Conservation (phyloP, 92 coral and sea anemone species). For the Palythoa grandiflora region DNA sequence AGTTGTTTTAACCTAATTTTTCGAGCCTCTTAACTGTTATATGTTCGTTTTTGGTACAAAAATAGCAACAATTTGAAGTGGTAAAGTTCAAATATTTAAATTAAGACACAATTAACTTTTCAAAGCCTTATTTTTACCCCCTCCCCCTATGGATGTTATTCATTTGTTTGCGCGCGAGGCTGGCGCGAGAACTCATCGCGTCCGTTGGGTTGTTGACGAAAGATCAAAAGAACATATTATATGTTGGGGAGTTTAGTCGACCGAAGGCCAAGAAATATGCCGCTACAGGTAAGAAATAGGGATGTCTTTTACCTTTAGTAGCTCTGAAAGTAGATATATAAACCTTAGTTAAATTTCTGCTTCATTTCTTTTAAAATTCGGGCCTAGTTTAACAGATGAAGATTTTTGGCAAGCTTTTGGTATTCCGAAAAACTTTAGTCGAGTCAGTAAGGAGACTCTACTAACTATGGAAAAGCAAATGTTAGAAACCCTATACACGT, state of each 20-base stretch:
- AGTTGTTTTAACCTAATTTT: neutral
- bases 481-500: too few relatives aligned
- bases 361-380: neutral
- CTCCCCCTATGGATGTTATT: slow-evolving; percentile 21
- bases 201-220: slow-evolving; percentile 32
- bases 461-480: too few relatives aligned
- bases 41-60: neutral
- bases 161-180: slow-evolving; percentile 33
- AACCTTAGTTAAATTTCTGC: neutral
- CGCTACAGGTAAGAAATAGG: slow-evolving; percentile 13
- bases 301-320: neutral
- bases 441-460: too few relatives aligned
- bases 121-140: neutral
- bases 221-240: neutral
- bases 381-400: neutral
- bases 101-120: neutral
- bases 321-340: neutral
- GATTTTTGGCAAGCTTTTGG: neutral
- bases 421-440: neutral
- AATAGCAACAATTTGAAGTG: neutral
- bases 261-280: slow-evolving; percentile 5
- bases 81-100: neutral
- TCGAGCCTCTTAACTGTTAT: neutral
- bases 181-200: slow-evolving; percentile 40
- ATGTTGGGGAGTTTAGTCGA: neutral